Base-by-base conservation (phyloP, 2,113 vertebrate genomes). In the Brachyistius frenatus region DNA sequence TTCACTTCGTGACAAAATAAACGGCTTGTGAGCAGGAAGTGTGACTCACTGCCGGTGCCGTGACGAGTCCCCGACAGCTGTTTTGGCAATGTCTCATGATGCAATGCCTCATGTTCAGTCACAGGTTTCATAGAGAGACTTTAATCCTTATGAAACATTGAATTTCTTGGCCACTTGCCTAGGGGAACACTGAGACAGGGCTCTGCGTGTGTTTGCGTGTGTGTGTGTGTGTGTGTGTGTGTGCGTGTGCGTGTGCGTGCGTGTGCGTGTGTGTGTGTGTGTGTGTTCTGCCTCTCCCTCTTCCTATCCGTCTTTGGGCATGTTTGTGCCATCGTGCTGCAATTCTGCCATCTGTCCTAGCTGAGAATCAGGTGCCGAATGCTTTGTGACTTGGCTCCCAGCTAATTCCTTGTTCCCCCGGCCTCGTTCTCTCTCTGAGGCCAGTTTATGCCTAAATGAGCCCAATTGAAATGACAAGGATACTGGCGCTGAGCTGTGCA, bases 271-370 rank as follows among this genome's bases (percentile, higher is more conserved):
- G 79, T 55, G 53, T 60, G 62, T 70, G 68, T 71, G 46, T 52
- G 57, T 23, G 44, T 58, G 72, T 65, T 68, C 83, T 39, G 73
- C 80, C 65, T 80, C 69, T 85, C 63, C 69, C 80, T 79, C 72
- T 73, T 57, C 44, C 76, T 74, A 63, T 75, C 65, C 0, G 0
- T 76, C 68, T 85, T 80, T n/a, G 32, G 80, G 79, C 73, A 76
- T 89, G 76, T 82, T 83, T 73, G 77, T 86, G 86, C 86, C 88
- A 89, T 76, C 60, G 47, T 81, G 69, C 78, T 73, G 80, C 86
- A 64, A 82, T 73, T 75, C 85, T 23, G 73, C 92, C 92, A 92
- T 93, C 92, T 93, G 92, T 90, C 89, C 86, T 62, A 53, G 76
- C 79, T 66, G 78, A 75, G 83, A 86, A 89, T 89, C 88, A 90